Evolutionary conservation across 1,140 invertebrate species (phyloP).

Genomic region (Meloidogyne chitwoodi): DNA sequence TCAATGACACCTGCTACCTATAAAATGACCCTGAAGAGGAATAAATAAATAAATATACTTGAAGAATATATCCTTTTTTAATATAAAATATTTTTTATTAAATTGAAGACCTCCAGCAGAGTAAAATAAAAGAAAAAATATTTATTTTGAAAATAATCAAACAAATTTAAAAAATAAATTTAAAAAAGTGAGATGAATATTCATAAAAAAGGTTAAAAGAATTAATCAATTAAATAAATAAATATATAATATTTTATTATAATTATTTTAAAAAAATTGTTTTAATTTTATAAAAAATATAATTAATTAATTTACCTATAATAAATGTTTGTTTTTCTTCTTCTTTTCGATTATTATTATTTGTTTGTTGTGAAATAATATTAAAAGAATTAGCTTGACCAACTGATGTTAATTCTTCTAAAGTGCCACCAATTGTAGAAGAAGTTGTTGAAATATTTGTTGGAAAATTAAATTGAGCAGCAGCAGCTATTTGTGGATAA

Average conservation of each 20-base stretch:
- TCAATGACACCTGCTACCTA: too few relatives aligned
- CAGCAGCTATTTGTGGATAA: conserved; percentile 6
- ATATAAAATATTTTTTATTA: not conserved
- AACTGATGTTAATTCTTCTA: not conserved
- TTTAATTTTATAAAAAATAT: too few relatives aligned
- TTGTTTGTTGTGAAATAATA: too few relatives aligned
- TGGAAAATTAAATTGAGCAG: not conserved
- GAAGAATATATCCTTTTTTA: too few relatives aligned
- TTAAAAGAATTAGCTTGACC: not conserved
- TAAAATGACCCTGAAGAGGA: too few relatives aligned
- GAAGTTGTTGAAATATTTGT: not conserved
- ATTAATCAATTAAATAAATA: too few relatives aligned
- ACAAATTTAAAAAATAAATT: not conserved
- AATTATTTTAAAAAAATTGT: too few relatives aligned
- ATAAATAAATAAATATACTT: too few relatives aligned
- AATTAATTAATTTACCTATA: too few relatives aligned
- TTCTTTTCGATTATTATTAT: not conserved
- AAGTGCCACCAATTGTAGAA: not conserved
- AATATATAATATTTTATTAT: too few relatives aligned
- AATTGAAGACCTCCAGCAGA: not conserved
- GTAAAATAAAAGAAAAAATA: not conserved
- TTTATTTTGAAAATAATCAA: too few relatives aligned
- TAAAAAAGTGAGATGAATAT: not conserved
- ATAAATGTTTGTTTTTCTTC: not conserved
- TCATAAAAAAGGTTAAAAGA: not conserved